Evolutionary conservation across 2,888 invertebrate species (phyloP).

Genomic region (Ornithoptera alexandrae): DNA sequence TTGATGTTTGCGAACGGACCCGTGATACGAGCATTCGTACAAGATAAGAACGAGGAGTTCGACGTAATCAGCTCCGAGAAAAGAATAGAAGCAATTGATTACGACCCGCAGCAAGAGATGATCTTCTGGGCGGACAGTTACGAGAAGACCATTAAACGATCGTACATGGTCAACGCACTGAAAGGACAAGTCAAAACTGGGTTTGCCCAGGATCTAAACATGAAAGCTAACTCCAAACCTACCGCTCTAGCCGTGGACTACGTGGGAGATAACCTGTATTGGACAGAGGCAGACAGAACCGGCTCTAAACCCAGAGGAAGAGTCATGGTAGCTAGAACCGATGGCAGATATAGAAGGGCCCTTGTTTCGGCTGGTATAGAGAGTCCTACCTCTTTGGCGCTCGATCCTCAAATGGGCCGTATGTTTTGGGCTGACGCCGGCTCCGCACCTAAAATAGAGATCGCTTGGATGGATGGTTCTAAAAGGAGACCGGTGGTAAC

Average conservation of each 20-base stretch:
- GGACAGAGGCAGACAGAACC: slow-evolving; percentile 91
- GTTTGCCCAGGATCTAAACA: slow-evolving; percentile 91
- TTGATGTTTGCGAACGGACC: slow-evolving; percentile 90
- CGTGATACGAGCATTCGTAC: slow-evolving; percentile 88
- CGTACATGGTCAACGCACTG: slow-evolving; percentile 91
- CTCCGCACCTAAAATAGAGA: slow-evolving; percentile 94
- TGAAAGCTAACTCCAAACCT: slow-evolving; percentile 91
- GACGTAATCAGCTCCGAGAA: slow-evolving; percentile 91
- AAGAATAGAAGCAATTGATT: slow-evolving; percentile 94
- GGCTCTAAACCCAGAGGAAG: slow-evolving; percentile 87
- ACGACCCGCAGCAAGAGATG: slow-evolving; percentile 89
- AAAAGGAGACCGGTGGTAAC: slow-evolving; percentile 90
- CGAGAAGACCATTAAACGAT: slow-evolving; percentile 93
- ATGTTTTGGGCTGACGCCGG: slow-evolving; percentile 98
- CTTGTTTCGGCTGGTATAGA: slow-evolving; percentile 89
- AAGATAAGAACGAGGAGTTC: slow-evolving; percentile 84
- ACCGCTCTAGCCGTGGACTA: slow-evolving; percentile 96
- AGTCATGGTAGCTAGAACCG: slow-evolving; percentile 92
- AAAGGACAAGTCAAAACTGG: slow-evolving; percentile 89
- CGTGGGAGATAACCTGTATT: slow-evolving; percentile 95
- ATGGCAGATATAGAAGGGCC: slow-evolving; percentile 92
- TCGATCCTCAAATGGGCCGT: slow-evolving; percentile 91
- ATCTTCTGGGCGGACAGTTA: slow-evolving; percentile 98
- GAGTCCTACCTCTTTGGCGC: slow-evolving; percentile 91
- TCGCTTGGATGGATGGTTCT: slow-evolving; percentile 98